Evolutionary conservation across 1,140 invertebrate species (phyloP).

Genomic region (Drosophila nigrodunni): DNA sequence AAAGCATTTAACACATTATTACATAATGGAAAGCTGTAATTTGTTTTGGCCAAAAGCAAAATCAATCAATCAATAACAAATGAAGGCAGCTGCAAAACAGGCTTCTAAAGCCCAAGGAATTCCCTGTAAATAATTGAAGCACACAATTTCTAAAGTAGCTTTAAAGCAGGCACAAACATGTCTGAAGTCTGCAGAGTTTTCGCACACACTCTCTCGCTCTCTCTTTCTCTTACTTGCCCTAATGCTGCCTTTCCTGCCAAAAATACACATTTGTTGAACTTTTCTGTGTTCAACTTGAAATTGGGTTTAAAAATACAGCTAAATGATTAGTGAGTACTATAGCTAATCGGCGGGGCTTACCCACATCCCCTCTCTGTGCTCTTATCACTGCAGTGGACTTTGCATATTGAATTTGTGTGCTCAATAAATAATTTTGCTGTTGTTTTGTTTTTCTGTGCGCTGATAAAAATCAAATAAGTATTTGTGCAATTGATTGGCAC

Average conservation of each 20-base stretch:
- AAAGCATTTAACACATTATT: constrained; percentile 10
- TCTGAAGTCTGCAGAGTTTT: constrained; percentile 13
- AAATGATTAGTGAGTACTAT: constrained; percentile 10
- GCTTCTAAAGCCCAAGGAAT: constrained; percentile 7
- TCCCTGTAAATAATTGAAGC: background rate
- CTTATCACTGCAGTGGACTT: constrained; percentile 10
- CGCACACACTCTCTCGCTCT: background rate
- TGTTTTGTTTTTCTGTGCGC: constrained; percentile 1
- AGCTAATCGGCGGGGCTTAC: background rate
- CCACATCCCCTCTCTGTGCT: background rate
- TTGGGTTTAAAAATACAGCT: background rate
- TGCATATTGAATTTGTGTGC: constrained; percentile 1
- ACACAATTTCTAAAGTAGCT: constrained; percentile 19
- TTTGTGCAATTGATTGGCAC: constrained; percentile 6
- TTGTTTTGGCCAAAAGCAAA: constrained; percentile 1
- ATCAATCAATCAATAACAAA: constrained; percentile 43
- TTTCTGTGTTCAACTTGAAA: too few relatives aligned
- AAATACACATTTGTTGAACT: too few relatives aligned
- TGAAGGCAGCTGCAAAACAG: constrained; percentile 33
- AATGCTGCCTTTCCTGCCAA: too few relatives aligned
- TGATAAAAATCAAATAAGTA: constrained; percentile 27
- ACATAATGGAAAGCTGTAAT: constrained; percentile 5
- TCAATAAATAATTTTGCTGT: constrained; percentile 15
- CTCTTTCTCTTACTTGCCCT: too few relatives aligned
- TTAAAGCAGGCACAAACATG: constrained; percentile 8